Conservation (phyloP, 2,888 invertebrate species). For the Stramonita haemastoma region DNA sequence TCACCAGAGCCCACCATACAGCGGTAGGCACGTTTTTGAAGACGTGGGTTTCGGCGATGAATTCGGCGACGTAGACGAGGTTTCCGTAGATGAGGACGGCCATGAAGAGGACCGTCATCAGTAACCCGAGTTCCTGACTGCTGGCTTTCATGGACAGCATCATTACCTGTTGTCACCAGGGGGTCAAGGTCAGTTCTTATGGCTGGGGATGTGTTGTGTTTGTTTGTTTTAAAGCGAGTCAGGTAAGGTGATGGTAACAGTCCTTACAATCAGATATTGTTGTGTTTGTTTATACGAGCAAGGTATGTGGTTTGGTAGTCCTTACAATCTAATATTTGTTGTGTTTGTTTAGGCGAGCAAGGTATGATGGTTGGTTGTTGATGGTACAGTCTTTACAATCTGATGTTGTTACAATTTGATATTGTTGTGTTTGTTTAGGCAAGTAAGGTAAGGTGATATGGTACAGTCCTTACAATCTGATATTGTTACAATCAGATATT, state of each 20-base stretch:
- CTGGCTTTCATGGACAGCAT: constrained; percentile 65
- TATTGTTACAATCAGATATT: too few species aligned
- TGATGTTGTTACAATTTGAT: too few species aligned
- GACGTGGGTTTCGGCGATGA: constrained; percentile 46
- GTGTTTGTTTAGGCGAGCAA: too few species aligned
- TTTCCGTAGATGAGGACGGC: constrained; percentile 69
- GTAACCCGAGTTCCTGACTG: constrained; percentile 63
- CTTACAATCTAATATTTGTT: too few species aligned
- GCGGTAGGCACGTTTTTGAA: constrained; percentile 61
- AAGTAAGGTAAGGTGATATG: neutral
- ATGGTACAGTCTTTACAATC: too few species aligned
- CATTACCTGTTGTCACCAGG: constrained; percentile 56
- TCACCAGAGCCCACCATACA: constrained; percentile 72
- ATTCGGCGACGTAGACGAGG: constrained; percentile 66
- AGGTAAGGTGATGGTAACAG: neutral
- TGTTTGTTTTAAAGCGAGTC: neutral
- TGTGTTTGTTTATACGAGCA: too few species aligned
- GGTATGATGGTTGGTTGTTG: too few species aligned
- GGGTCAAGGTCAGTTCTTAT: neutral
- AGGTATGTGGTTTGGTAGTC: too few species aligned
- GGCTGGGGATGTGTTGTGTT: neutral
- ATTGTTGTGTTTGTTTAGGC: neutral
- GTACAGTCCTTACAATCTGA: neutral
- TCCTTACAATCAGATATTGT: too few species aligned
- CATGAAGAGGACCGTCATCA: constrained; percentile 64